Evolutionary conservation across 2,113 vertebrate species (phyloP).

Genomic region (Coptodon rendalli): DNA sequence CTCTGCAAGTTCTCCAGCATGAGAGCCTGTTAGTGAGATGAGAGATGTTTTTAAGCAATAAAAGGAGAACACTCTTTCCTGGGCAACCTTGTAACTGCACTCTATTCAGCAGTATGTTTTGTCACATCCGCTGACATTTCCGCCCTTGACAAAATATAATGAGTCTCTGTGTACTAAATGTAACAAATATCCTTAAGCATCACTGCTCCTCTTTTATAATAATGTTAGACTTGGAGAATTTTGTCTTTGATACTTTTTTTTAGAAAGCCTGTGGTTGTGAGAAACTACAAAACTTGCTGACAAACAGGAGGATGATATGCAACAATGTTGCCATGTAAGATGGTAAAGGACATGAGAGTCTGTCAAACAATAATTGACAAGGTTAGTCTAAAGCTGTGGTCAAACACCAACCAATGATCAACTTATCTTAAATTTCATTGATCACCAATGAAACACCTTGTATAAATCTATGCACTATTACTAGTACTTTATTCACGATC

Average conservation of each 20-base stretch:
- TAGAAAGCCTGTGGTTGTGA: background rate
- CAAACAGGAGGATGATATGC: background rate
- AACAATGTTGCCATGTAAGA: background rate
- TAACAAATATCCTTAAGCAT: background rate
- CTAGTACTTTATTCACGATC: background rate
- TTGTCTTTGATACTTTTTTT: background rate
- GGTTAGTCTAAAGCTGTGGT: background rate
- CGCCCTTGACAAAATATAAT: background rate
- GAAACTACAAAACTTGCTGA: background rate
- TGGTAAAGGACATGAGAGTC: background rate
- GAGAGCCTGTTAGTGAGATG: conserved; percentile 76
- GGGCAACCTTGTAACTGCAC: background rate
- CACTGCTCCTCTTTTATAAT: background rate
- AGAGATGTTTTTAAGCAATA: background rate
- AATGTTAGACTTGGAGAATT: background rate
- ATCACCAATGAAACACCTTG: background rate
- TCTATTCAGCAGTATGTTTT: background rate
- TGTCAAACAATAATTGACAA: background rate
- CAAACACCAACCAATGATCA: background rate
- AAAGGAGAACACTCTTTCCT: background rate
- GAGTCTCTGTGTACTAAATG: background rate
- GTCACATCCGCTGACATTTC: background rate
- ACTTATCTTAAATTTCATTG: background rate
- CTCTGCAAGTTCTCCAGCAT: conserved; percentile 92
- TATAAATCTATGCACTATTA: background rate